phyloP scores from a whole-genome alignment of 2,113 vertebrate genomes.

The Cyprinodon variegatus region DNA sequence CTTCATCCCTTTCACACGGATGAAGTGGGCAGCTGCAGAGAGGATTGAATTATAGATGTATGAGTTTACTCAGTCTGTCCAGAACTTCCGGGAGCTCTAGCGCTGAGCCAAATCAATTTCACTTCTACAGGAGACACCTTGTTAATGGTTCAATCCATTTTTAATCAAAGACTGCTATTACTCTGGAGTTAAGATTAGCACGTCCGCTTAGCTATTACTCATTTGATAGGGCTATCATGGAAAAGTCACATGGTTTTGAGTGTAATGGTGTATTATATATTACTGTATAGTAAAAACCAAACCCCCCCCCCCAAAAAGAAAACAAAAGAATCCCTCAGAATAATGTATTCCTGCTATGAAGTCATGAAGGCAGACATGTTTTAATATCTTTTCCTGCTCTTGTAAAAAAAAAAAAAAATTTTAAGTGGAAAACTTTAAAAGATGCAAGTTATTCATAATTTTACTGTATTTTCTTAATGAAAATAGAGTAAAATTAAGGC shows the following conservation, averaged over 20 bases:
- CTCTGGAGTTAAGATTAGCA: not conserved
- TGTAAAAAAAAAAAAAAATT: not conserved
- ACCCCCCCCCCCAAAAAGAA: not conserved
- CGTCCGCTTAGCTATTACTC: constrained; percentile 10
- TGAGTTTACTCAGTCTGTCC: constrained; percentile 17
- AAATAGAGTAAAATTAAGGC: too few species aligned
- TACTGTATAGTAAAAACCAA: not conserved
- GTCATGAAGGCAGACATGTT: not conserved
- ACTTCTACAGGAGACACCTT: constrained; percentile 19
- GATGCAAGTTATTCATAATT: too few species aligned
- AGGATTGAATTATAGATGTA: constrained; percentile 18
- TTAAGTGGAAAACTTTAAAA: too few species aligned
- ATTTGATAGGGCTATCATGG: constrained; percentile 9
- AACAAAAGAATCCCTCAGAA: not conserved
- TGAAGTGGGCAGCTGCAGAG: constrained; percentile 3
- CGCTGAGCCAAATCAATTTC: constrained; percentile 25
- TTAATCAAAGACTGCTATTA: constrained; percentile 49
- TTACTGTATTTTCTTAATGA: too few species aligned
- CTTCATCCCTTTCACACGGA: constrained; percentile 1
- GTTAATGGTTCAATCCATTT: constrained; percentile 39
- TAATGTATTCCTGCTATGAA: not conserved
- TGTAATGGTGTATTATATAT: not conserved
- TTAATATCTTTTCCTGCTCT: not conserved
- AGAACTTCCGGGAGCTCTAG: not conserved
- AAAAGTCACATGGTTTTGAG: constrained; percentile 3